Evolutionary conservation across 1,140 invertebrate genomes (phyloP).

Genomic region (Coelopa frigida): DNA sequence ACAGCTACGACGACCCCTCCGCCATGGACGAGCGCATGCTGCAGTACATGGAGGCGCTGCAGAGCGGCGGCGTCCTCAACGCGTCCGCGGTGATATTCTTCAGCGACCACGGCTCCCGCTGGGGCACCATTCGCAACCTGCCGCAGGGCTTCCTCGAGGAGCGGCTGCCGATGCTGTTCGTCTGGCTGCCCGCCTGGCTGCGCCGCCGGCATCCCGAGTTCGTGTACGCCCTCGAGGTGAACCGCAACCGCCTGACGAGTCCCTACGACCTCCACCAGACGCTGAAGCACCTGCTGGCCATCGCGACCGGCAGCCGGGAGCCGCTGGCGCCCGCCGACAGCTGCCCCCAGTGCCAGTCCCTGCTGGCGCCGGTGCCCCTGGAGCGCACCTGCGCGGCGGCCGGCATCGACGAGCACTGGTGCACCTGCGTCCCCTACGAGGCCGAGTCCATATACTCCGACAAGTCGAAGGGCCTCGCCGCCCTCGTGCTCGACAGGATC

Average conservation of each 20-base stretch:
- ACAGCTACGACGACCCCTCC: constrained; percentile 59
- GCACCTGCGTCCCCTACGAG: constrained; percentile 54
- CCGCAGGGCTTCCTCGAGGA: constrained; percentile 76
- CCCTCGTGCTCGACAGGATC: not conserved
- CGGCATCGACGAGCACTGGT: constrained; percentile 65
- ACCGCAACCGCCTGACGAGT: constrained; percentile 65
- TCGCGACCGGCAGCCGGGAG: not conserved
- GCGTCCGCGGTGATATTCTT: constrained; percentile 68
- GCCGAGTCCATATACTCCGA: not conserved
- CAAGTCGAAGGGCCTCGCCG: not conserved
- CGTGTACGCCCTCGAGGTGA: constrained; percentile 57
- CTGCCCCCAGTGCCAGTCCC: constrained; percentile 56
- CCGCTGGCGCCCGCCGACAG: constrained; percentile 11
- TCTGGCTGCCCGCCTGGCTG: constrained; percentile 68
- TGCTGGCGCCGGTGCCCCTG: constrained; percentile 54
- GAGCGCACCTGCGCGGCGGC: constrained; percentile 61
- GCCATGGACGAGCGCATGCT: constrained; percentile 54
- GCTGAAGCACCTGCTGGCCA: constrained; percentile 30
- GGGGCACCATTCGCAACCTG: constrained; percentile 59
- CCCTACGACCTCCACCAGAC: constrained; percentile 73
- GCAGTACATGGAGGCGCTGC: constrained; percentile 51
- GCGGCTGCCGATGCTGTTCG: constrained; percentile 70
- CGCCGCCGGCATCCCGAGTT: constrained; percentile 53
- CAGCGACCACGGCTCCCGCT: constrained; percentile 87
- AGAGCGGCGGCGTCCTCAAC: constrained; percentile 51